phyloP scores from a whole-genome alignment of 2,113 vertebrate genomes.

The Pyrgilauda ruficollis region DNA sequence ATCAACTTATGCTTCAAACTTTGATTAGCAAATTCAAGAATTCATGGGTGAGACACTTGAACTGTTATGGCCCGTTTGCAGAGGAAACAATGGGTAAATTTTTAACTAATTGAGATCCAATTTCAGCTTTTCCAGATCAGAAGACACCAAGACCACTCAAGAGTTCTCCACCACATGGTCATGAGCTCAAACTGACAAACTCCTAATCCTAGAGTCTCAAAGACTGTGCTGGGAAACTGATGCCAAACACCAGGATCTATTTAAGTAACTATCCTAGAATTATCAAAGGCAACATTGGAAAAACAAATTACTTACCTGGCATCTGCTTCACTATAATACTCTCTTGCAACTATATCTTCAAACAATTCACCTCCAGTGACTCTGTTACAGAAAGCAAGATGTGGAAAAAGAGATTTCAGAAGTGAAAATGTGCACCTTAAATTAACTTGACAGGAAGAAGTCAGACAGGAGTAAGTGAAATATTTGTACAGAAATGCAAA shows the following conservation, averaged over 20 bases:
- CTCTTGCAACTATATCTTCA: slow-evolving; percentile 91
- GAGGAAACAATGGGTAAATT: not conserved
- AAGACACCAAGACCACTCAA: not conserved
- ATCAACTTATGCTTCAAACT: not conserved
- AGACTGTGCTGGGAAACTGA: not conserved
- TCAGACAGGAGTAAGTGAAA: not conserved
- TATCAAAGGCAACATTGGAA: not conserved
- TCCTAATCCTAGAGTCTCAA: not conserved
- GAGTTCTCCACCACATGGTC: not conserved
- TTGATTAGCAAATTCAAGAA: not conserved
- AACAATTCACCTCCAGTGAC: slow-evolving; percentile 91
- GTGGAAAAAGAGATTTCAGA: not conserved
- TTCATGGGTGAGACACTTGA: not conserved
- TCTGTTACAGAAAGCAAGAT: slow-evolving; percentile 65
- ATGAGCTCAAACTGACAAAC: not conserved
- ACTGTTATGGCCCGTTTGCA: not conserved
- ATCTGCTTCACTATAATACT: slow-evolving; percentile 93
- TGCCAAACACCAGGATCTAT: slow-evolving; percentile 40
- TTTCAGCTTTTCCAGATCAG: not conserved
- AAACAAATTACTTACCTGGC: slow-evolving; percentile 82
- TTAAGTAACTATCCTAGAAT: not conserved
- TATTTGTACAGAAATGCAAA: not conserved
- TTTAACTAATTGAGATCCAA: not conserved
- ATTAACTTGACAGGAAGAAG: not conserved
- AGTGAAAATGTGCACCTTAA: not conserved